These are phyloP conservation scores for Pseudorectes ferrugineus DNA, from an alignment of 2,113 vertebrate genomes.

Conservation along the genomic window DNA sequence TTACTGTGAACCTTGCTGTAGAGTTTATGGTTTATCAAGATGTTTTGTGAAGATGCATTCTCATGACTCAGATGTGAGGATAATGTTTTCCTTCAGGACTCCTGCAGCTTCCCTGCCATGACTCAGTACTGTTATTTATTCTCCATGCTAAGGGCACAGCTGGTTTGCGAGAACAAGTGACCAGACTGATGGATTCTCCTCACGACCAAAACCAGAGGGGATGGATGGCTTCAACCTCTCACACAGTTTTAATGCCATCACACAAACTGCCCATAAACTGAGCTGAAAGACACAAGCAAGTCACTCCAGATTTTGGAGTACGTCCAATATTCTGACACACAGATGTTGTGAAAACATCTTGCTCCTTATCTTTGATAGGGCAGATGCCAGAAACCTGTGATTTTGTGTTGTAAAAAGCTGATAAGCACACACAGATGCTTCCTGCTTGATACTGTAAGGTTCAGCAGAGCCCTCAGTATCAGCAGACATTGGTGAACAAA, in stretches of 20 bases:
- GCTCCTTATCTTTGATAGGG: not conserved
- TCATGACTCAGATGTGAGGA: not conserved
- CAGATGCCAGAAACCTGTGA: not conserved
- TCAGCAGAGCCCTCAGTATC: not conserved
- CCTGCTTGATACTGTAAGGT: not conserved
- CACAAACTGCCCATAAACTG: not conserved
- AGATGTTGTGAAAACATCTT: not conserved
- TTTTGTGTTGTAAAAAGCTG: not conserved
- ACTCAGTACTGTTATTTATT: not conserved
- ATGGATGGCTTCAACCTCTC: not conserved
- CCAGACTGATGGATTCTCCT: not conserved
- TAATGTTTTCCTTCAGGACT: not conserved
- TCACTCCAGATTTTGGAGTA: not conserved
- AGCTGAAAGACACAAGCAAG: not conserved
- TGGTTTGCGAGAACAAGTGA: not conserved
- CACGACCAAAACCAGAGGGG: not conserved
- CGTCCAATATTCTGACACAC: not conserved
- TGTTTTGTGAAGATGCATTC: not conserved
- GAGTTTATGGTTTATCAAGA: not conserved
- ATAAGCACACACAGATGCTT: slow-evolving; percentile 15
- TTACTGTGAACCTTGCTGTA: not conserved
- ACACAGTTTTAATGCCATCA: not conserved
- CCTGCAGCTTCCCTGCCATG: not conserved
- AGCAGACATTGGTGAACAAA: not conserved
- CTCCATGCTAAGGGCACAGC: not conserved